These are phyloP conservation scores for Dendrolimus pini DNA, from an alignment of 2,888 invertebrate species.

Conservation along the genomic window DNA sequence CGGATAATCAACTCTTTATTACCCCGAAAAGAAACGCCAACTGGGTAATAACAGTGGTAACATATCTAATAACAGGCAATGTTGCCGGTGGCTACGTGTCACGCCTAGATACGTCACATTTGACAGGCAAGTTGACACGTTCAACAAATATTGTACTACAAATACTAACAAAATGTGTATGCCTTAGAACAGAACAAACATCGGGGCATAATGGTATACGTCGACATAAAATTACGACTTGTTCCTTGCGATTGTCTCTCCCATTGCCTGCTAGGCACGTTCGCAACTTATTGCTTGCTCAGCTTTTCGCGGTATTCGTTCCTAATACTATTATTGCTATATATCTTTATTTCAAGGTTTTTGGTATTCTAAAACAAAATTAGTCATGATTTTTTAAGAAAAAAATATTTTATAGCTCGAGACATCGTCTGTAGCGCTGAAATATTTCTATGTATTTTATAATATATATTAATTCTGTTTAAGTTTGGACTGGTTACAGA, in stretches of 20 bases:
- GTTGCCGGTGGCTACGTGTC: constrained; percentile 56
- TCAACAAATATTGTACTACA: constrained; percentile 72
- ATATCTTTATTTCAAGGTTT: constrained; percentile 15
- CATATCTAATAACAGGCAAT: constrained; percentile 61
- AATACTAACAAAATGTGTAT: constrained; percentile 59
- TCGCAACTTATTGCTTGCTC: constrained; percentile 42
- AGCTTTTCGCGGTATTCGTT: constrained; percentile 26
- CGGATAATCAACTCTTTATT: constrained; percentile 69
- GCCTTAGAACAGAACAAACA: constrained; percentile 46
- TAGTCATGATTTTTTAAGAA: too few species aligned
- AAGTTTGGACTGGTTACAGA: too few species aligned
- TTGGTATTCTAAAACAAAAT: too few species aligned
- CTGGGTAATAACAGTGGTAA: constrained; percentile 49
- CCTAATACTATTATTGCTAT: constrained; percentile 23
- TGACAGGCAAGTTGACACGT: constrained; percentile 67
- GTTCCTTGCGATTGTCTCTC: constrained; percentile 55
- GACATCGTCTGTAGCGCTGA: too few species aligned
- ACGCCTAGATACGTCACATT: constrained; percentile 66
- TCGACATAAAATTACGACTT: constrained; percentile 61
- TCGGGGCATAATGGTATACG: constrained; percentile 53
- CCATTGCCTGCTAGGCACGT: constrained; percentile 47
- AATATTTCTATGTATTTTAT: too few species aligned
- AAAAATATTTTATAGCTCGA: too few species aligned
- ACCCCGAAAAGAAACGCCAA: constrained; percentile 58
- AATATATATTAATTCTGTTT: too few species aligned